A percentile compares a stretch with the other conserved stretches of the same genome.
Evolutionary conservation across 2,888 invertebrate genomes (phyloP).

Genomic region (Limnephilus rhombicus): DNA sequence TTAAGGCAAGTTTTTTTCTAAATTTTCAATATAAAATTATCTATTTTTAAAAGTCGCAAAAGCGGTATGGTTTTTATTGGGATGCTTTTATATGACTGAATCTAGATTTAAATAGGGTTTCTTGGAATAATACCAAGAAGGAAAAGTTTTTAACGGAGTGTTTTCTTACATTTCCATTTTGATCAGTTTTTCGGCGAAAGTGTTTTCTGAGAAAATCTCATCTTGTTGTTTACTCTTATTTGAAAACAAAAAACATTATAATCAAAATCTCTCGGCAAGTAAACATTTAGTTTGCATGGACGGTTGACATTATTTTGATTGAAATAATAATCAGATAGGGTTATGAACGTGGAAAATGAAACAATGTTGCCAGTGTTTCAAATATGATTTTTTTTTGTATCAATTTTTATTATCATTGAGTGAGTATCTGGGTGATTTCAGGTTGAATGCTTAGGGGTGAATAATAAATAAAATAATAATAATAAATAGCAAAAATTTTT

Average conservation of each 20-base stretch:
- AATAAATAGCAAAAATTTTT: too few relatives aligned
- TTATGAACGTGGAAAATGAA: neutral
- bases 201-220: neutral
- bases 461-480: too few relatives aligned
- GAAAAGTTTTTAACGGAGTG: neutral
- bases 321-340: neutral
- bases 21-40: neutral
- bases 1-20: neutral
- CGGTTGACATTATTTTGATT: neutral
- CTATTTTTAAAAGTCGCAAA: neutral
- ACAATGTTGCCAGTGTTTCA: neutral
- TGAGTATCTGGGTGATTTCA: too few relatives aligned
- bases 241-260: neutral
- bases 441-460: too few relatives aligned
- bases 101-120: neutral
- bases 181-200: neutral
- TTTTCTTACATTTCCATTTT: slow-evolving; percentile 1
- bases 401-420: neutral
- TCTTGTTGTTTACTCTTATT: slow-evolving; percentile 1
- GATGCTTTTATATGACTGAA: neutral
- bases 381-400: neutral
- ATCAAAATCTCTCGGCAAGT: neutral
- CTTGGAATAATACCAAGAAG: neutral
- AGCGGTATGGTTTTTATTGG: neutral
- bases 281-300: neutral